Base-by-base conservation (phyloP, 2,888 invertebrate species). In the Beris chalybata region DNA sequence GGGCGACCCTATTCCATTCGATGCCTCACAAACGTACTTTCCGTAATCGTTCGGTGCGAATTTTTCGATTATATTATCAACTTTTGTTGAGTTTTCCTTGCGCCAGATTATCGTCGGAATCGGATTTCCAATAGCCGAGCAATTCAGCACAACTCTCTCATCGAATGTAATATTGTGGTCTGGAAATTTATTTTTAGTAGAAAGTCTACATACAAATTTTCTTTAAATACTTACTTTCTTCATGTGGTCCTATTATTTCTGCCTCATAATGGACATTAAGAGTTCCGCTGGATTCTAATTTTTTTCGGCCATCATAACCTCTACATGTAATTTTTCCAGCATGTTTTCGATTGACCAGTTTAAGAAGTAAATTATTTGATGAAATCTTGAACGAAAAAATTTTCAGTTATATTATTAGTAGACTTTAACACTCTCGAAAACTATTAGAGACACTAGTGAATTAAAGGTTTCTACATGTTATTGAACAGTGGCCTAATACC, bases 251-350 rank as follows among this genome's bases (percentile, higher is more conserved):
- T 13, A n/a, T n/a, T 22, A 58, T 47, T 38, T 43, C 44, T 0
- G 85, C 83, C 59, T 81, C 73, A 82, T 85, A 83, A 67, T 86
- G 82, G 0, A 89, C 85, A 12, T 77, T 76, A 0, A 89, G 74
- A 9, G 76, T 72, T 54, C 86, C 83, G 1, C 78, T 78, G 1
- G 84, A 81, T 53, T 82, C 79, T 1, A 82, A 82, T 0, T 83
- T 81, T 1, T 87, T 87, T 0, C 85, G 86, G 0, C 80, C 78
- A 76, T 88, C 89, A n/a, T 80, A 78, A 0, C 84, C 87, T 1
- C 84, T 80, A 72, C 89, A 89, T 0, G 83, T 82, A 75, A 86
- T 88, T 2, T 79, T 78, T 0, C 85, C 71, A 13, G 13, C 43
- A 15, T 52, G 38, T 15, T 22, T 15, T 11, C 57, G 44, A 57